phyloP scores from a whole-genome alignment of 2,113 vertebrate genomes.

The Silurus meridionalis region DNA sequence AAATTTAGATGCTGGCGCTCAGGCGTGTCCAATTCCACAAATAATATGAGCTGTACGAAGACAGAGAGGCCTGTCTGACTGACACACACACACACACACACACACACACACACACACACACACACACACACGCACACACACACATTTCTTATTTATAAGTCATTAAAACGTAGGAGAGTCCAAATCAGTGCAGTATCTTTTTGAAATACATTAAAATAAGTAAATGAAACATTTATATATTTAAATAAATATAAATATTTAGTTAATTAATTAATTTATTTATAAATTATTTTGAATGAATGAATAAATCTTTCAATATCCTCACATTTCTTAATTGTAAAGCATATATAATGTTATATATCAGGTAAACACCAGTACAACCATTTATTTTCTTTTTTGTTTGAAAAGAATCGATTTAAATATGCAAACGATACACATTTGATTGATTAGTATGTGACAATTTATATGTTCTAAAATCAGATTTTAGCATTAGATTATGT shows the following conservation, averaged over 20 bases:
- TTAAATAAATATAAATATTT: background rate
- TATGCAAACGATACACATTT: background rate
- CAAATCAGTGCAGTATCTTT: too few relatives aligned
- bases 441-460: background rate
- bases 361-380: background rate
- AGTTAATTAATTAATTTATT: background rate
- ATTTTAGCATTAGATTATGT: background rate
- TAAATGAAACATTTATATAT: too few relatives aligned
- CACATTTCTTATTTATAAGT: background rate
- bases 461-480: background rate
- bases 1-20: slow-evolving; percentile 22
- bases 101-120: slow-evolving; percentile 32
- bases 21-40: slow-evolving; percentile 23
- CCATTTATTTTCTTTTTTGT: background rate
- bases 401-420: background rate
- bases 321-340: background rate
- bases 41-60: background rate
- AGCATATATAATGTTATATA: background rate
- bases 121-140: slow-evolving; percentile 31
- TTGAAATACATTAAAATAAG: too few relatives aligned
- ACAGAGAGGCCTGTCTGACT: background rate
- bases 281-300: background rate
- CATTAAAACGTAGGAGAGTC: too few relatives aligned
- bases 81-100: background rate
- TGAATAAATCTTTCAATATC: background rate